These are phyloP conservation scores for Scelioninae gen. 1 DNA, from an alignment of 2,888 invertebrate species.

Conservation along the genomic window DNA sequence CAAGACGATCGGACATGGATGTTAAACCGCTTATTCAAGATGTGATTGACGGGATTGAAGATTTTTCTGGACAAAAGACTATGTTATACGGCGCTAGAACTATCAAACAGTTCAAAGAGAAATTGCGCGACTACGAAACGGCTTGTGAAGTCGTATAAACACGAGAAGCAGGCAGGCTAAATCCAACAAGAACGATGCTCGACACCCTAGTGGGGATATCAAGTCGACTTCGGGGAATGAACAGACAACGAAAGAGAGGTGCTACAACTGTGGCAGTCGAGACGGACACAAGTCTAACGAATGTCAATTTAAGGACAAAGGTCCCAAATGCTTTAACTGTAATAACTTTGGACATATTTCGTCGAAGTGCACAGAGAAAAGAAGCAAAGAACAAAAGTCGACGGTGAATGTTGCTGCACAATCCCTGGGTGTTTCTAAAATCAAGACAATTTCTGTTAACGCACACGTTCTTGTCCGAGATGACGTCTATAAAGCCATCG, in stretches of 20 bases:
- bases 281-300: conserved; percentile 50
- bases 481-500: conserved; percentile 42
- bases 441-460: too few species aligned
- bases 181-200: too few species aligned
- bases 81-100: conserved; percentile 46
- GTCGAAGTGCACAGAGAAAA: too few species aligned
- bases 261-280: conserved; percentile 50
- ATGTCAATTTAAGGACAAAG: conserved; percentile 7
- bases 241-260: not conserved
- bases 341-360: not conserved
- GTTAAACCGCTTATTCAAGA: conserved; percentile 49
- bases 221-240: not conserved
- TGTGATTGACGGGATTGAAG: conserved; percentile 60
- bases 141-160: not conserved
- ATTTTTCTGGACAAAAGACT: conserved; percentile 36
- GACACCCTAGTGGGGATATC: too few species aligned
- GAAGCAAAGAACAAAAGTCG: too few species aligned
- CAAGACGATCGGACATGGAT: conserved; percentile 45
- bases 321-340: conserved; percentile 1
- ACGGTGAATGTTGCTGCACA: too few species aligned
- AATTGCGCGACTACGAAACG: too few species aligned
- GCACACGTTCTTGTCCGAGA: conserved; percentile 44
- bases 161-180: not conserved
- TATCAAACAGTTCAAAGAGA: conserved; percentile 3
- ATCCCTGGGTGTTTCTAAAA: too few species aligned